Conservation (phyloP, 2,797 vertebrate genomes). For the Sebastolobus altivelis region DNA sequence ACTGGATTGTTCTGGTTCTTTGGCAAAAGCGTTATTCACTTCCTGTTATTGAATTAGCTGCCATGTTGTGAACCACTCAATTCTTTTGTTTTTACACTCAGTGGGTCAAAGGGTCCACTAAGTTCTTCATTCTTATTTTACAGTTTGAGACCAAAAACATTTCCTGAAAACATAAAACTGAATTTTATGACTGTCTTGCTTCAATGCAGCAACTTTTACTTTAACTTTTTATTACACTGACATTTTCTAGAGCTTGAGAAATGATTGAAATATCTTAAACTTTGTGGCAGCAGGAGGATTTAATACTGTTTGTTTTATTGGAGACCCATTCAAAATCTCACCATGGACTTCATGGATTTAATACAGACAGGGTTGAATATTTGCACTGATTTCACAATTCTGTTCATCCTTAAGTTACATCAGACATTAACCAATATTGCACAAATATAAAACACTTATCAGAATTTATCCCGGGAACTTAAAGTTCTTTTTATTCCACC, state of each 20-base stretch:
- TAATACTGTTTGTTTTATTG: background rate
- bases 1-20: background rate
- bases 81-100: background rate
- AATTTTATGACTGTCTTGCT: background rate
- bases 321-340: background rate
- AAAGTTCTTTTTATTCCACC: background rate
- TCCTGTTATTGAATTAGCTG: slow-evolving; percentile 21
- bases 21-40: slow-evolving; percentile 2
- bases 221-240: background rate
- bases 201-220: background rate
- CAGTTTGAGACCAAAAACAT: background rate
- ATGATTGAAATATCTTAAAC: background rate
- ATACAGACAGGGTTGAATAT: background rate
- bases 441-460: background rate
- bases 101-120: background rate
- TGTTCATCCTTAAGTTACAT: background rate
- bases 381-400: background rate
- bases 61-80: background rate
- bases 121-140: background rate
- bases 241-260: background rate
- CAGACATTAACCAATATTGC: no score
- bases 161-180: background rate
- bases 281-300: background rate
- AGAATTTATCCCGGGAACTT: background rate
- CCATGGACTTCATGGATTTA: background rate